Base-by-base conservation (phyloP, 2,797 vertebrate genomes). In the Clarias laeviceps region DNA sequence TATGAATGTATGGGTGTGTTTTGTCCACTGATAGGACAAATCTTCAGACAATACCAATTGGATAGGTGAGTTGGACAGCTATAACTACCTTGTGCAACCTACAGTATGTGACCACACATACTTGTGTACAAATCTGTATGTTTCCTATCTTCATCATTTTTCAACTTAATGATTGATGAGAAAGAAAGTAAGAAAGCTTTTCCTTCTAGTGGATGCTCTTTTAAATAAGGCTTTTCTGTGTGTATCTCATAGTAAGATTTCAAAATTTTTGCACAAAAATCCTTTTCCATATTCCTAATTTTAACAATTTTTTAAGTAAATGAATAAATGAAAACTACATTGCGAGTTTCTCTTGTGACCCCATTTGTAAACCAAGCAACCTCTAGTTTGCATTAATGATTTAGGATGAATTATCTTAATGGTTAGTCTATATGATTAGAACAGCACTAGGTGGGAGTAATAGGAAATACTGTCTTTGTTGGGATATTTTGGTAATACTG, bases 251-350 rank as follows among this genome's bases (percentile, higher is more conserved):
- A 73, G 15, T 27, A 54, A 54, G 27, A 74, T 54, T 27, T 27
- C 2, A 54, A 45, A 17, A 73, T 27, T 45, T 72, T 4, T 3
- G 14, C 24, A 73, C 70, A 27, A 18, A 73, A 54, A 27, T 17
- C 24, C 12, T 27, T 14, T 54, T 18, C 15, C 2, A 27, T 27
- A 74, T 54, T 3, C 8, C n/a, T 17, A 50, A 73, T 73, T 27
- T 54, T 73, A 73, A 72, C 22, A 72, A 72, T 14, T 6, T n/a
- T 24, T 72, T 14, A 72, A 45, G n/a, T 45, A 72, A 72, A 70
- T 15, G 0, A n/a, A 50, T 45, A 27, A 66, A 32, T 27, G 65
- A 32, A 66, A 32, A 66, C 5, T 37, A 69, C 18, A 34, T 9
- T 37, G 32, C 12, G 20, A 11, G 9, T 22, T 45, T 72, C 70